Percentiles rank a stretch among this genome's conserved stretches.
Evolutionary conservation across 2,797 vertebrate species (phyloP).

Genomic region (Distichodus sexfasciatus): DNA sequence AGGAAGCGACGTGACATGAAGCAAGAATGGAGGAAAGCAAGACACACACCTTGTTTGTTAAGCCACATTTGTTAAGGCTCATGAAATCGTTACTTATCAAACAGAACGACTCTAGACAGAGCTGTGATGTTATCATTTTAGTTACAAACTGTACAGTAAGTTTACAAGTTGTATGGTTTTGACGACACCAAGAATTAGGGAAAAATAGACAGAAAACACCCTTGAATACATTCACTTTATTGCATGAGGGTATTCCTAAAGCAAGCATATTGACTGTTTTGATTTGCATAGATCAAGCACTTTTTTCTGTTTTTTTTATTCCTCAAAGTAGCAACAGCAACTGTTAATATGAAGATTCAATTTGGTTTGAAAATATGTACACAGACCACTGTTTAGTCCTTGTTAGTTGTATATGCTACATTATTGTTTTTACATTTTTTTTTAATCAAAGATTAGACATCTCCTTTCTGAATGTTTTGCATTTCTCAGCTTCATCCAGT

Average conservation of each 20-base stretch:
- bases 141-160: too few relatives aligned
- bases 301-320: slow-evolving; percentile 53
- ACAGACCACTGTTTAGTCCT: slow-evolving; percentile 55
- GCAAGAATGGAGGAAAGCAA: too few relatives aligned
- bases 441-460: slow-evolving; percentile 62
- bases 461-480: slow-evolving; percentile 44
- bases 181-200: too few relatives aligned
- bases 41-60: too few relatives aligned
- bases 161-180: too few relatives aligned
- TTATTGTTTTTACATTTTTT: too few relatives aligned
- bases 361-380: slow-evolving; percentile 65
- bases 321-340: slow-evolving; percentile 60
- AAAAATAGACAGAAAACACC: slow-evolving; percentile 58
- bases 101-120: too few relatives aligned
- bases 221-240: slow-evolving; percentile 77
- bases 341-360: slow-evolving; percentile 59
- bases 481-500: slow-evolving; percentile 51
- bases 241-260: slow-evolving; percentile 69
- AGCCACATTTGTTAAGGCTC: too few relatives aligned
- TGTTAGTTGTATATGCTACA: slow-evolving; percentile 65
- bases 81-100: too few relatives aligned
- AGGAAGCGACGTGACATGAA: too few relatives aligned
- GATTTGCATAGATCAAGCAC: slow-evolving; percentile 77
- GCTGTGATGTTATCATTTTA: too few relatives aligned
- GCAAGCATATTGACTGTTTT: slow-evolving; percentile 66